Percentiles rank a stretch among this genome's conserved stretches.
phyloP scores from a whole-genome alignment of 2,797 vertebrate genomes.

The Anomalospiza imberbis region DNA sequence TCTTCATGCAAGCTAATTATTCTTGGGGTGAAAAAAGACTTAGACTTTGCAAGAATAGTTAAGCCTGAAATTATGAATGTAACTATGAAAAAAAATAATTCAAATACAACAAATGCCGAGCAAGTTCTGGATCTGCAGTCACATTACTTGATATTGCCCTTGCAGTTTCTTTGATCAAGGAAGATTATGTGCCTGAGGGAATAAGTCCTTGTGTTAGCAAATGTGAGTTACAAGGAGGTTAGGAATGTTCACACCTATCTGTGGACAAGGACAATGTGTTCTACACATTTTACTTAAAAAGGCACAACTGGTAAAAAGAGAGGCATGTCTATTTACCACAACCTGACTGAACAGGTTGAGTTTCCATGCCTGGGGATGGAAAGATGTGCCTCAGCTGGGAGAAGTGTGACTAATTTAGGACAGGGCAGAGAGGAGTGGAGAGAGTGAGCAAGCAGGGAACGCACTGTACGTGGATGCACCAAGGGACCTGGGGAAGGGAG shows the following conservation, averaged over 20 bases:
- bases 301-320: neutral
- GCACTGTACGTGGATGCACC: accelerated
- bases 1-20: neutral
- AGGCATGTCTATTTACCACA: neutral
- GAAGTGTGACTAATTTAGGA: neutral
- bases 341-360: neutral
- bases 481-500: neutral
- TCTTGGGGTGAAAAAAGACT: neutral
- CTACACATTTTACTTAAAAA: neutral
- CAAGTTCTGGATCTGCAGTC: neutral
- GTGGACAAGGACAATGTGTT: neutral
- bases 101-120: neutral
- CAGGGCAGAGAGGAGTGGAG: neutral
- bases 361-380: neutral
- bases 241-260: neutral
- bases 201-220: neutral
- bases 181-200: neutral
- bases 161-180: neutral
- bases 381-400: neutral
- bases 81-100: neutral
- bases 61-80: neutral
- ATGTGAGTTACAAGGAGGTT: neutral
- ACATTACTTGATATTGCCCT: neutral
- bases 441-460: neutral
- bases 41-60: neutral